Evolutionary conservation across 2,113 vertebrate species (phyloP).

Genomic region (Malurus elegans): DNA sequence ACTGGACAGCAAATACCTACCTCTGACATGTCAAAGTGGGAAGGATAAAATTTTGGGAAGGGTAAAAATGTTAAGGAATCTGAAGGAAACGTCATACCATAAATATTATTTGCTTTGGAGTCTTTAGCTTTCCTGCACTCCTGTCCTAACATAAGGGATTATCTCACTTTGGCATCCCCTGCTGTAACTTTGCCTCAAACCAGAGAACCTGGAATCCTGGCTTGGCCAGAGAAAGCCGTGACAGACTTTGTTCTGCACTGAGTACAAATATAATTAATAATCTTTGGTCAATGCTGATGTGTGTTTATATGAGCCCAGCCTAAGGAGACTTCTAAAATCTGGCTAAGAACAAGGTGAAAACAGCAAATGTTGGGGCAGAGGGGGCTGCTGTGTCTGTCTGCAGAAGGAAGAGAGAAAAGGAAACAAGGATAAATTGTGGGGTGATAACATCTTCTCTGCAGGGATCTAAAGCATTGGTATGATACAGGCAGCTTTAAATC

Average conservation of each 20-base stretch:
- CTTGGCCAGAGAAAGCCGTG: neutral
- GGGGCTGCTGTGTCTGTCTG: neutral
- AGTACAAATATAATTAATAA: neutral
- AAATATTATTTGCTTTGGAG: neutral
- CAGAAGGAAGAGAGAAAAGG: neutral
- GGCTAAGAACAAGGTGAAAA: neutral
- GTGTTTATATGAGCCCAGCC: neutral
- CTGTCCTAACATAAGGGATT: neutral
- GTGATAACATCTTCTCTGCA: neutral
- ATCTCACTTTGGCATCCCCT: neutral
- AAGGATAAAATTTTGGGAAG: neutral
- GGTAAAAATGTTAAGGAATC: neutral
- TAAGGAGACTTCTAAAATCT: neutral
- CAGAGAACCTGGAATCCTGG: neutral
- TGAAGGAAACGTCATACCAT: neutral
- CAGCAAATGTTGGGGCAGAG: rapidly evolving
- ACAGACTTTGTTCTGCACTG: neutral
- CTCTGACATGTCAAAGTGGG: neutral
- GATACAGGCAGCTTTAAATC: neutral
- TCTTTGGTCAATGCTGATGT: rapidly evolving
- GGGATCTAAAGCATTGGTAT: neutral
- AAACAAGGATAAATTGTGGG: neutral
- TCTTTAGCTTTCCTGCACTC: neutral
- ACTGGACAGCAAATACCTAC: neutral
- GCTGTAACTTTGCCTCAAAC: neutral